A percentile compares a stretch with the other conserved stretches of the same genome.
phyloP scores from a whole-genome alignment of 2,113 vertebrate genomes.

The Otolemur garnettii region DNA sequence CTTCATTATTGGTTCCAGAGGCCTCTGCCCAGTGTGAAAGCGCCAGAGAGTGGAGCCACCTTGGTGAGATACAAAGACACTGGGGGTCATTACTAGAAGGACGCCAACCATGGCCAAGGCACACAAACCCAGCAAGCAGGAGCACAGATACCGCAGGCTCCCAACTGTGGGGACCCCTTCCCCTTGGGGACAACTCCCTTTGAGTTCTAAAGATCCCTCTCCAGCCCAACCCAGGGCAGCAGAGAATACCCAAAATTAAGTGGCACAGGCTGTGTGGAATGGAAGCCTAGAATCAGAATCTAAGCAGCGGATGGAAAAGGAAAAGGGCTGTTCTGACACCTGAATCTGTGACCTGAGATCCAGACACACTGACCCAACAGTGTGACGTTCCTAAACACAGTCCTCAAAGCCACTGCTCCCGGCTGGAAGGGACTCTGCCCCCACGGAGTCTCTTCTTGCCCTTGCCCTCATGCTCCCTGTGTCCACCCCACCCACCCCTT shows the following conservation, averaged over 20 bases:
- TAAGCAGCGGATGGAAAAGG: background rate
- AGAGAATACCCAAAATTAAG: background rate
- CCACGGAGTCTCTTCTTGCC: background rate
- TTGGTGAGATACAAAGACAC: background rate
- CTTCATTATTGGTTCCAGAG: background rate
- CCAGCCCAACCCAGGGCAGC: background rate
- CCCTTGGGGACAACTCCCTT: background rate
- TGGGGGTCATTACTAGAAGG: background rate
- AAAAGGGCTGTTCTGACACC: background rate
- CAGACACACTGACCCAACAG: background rate
- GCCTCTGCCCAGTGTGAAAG: background rate
- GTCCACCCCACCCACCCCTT: background rate
- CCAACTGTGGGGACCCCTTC: no score
- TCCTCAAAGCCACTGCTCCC: background rate
- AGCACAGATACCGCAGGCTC: background rate
- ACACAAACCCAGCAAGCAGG: background rate
- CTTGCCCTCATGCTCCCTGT: background rate
- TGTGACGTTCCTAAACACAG: background rate
- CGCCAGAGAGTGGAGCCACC: background rate
- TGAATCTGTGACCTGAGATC: background rate
- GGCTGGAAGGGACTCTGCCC: background rate
- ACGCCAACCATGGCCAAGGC: background rate
- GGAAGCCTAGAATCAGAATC: background rate
- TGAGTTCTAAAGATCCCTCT: background rate
- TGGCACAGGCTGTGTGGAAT: background rate